Percentiles rank a stretch among this genome's conserved stretches.
Evolutionary conservation across 2,113 vertebrate species (phyloP).

Genomic region (Hippocampus abdominalis): DNA sequence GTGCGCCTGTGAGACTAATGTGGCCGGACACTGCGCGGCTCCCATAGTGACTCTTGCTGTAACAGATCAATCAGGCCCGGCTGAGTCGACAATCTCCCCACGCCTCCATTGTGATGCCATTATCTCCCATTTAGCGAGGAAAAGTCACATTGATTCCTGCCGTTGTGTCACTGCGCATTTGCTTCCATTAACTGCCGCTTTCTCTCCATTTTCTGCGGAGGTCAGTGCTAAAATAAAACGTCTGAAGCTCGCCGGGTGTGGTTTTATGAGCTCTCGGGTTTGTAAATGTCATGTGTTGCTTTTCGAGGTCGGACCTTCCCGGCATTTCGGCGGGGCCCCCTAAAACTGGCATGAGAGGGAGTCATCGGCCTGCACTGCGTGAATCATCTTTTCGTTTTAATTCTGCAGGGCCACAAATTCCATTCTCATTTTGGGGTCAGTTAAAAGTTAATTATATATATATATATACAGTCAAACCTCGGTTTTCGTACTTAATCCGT

Average conservation of each 20-base stretch:
- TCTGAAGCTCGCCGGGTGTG: not conserved
- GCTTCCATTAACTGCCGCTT: not conserved
- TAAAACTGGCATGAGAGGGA: not conserved
- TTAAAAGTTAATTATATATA: too few relatives aligned
- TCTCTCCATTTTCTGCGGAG: not conserved
- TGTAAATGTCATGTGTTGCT: not conserved
- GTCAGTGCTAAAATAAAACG: not conserved
- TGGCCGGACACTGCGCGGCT: slow-evolving; percentile 1
- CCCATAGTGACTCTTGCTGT: slow-evolving; percentile 12
- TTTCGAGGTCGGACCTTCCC: not conserved
- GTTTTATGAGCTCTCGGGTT: not conserved
- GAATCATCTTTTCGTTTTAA: not conserved
- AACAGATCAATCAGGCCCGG: slow-evolving; percentile 9
- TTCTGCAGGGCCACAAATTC: not conserved
- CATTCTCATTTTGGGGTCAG: too few relatives aligned
- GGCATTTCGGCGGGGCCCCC: not conserved
- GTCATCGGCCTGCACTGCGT: not conserved
- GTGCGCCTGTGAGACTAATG: slow-evolving; percentile 1
- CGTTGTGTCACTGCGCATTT: slow-evolving; percentile 5
- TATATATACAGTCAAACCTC: too few relatives aligned
- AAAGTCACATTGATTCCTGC: slow-evolving; percentile 9
- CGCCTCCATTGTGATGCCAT: slow-evolving; percentile 12
- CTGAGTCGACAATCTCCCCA: slow-evolving; percentile 7
- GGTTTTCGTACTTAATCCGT: too few relatives aligned
- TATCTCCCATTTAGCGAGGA: slow-evolving; percentile 7